Conservation (phyloP, 2,888 invertebrate species). For the Xestia rhomboidea region DNA sequence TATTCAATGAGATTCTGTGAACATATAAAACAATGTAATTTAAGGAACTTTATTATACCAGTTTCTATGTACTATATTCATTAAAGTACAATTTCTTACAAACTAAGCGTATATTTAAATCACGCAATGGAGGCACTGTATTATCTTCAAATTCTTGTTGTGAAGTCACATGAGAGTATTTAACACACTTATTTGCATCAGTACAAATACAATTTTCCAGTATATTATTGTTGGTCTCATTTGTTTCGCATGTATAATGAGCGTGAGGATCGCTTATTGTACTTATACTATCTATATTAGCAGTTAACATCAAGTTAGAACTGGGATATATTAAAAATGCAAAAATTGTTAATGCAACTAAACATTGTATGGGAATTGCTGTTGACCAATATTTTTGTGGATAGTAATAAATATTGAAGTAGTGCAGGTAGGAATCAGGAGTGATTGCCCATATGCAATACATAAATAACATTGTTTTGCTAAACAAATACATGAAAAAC, state of each 20-base stretch:
- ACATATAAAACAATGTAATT: conserved; percentile 7
- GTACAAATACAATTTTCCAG: conserved; percentile 86
- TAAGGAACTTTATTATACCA: conserved; percentile 12
- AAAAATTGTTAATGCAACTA: conserved; percentile 93
- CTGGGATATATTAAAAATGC: conserved; percentile 96
- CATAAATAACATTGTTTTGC: conserved; percentile 93
- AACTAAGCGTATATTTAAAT: conserved; percentile 93
- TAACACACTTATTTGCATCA: conserved; percentile 86
- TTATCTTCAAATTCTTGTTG: conserved; percentile 79
- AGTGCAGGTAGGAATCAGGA: conserved; percentile 93
- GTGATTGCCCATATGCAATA: conserved; percentile 97
- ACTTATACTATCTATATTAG: conserved; percentile 91
- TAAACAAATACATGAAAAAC: conserved; percentile 96
- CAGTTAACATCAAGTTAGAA: conserved; percentile 94
- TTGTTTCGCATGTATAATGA: conserved; percentile 72
- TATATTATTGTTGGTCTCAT: conserved; percentile 55
- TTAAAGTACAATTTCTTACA: conserved; percentile 89
- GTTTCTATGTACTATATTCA: conserved; percentile 60
- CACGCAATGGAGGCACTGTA: conserved; percentile 91
- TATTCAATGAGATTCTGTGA: background rate
- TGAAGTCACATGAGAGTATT: conserved; percentile 79
- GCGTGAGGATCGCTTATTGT: conserved; percentile 92
- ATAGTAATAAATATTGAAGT: conserved; percentile 94
- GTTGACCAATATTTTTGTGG: conserved; percentile 98
- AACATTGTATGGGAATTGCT: conserved; percentile 95